Percentiles rank a stretch among this genome's conserved stretches.
These are phyloP conservation scores for Brassicogethes aeneus DNA, from an alignment of 2,888 invertebrate species.

Conservation along the genomic window DNA sequence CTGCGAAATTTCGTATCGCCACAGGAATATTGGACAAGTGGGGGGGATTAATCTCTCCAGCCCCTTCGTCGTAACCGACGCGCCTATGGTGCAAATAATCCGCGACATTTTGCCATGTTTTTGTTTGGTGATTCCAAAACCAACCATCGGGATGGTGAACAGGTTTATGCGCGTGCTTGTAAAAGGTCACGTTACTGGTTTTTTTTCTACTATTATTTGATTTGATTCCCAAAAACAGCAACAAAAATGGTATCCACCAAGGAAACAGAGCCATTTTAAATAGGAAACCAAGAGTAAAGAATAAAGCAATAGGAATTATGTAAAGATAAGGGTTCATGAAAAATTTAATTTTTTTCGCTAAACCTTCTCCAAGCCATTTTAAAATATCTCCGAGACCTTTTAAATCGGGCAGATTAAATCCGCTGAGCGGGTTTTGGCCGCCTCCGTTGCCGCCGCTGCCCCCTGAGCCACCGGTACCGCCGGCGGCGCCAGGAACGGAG, in stretches of 20 bases:
- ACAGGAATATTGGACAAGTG: slow-evolving; percentile 4
- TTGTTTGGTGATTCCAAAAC: slow-evolving; percentile 50
- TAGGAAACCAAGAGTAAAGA: slow-evolving; percentile 54
- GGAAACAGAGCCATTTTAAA: slow-evolving; percentile 55
- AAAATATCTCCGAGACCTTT: slow-evolving; percentile 30
- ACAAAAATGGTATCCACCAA: slow-evolving; percentile 49
- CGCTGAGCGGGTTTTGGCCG: slow-evolving; percentile 16
- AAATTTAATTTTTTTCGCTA: slow-evolving; percentile 22
- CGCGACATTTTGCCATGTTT: slow-evolving; percentile 45
- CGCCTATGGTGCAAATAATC: slow-evolving; percentile 27
- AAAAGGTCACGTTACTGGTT: slow-evolving; percentile 24
- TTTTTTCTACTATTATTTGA: slow-evolving; percentile 23
- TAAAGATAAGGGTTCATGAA: slow-evolving; percentile 41
- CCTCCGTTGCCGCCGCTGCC: slow-evolving; percentile 17
- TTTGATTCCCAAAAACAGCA: slow-evolving; percentile 31
- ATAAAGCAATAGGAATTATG: slow-evolving; percentile 53
- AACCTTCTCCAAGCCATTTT: slow-evolving; percentile 21
- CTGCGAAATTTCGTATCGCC: slow-evolving; percentile 33
- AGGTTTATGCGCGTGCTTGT: slow-evolving; percentile 36
- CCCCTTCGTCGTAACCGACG: slow-evolving; percentile 15
- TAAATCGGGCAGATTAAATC: slow-evolving; percentile 28
- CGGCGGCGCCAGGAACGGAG: slow-evolving; percentile 10
- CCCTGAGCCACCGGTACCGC: slow-evolving; percentile 18
- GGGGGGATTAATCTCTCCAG: too few species aligned
- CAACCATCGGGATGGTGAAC: slow-evolving; percentile 44